A percentile compares a stretch with the other conserved stretches of the same genome.
Conservation (phyloP, 1,140 invertebrate genomes). For the Gryllus bimaculatus region DNA sequence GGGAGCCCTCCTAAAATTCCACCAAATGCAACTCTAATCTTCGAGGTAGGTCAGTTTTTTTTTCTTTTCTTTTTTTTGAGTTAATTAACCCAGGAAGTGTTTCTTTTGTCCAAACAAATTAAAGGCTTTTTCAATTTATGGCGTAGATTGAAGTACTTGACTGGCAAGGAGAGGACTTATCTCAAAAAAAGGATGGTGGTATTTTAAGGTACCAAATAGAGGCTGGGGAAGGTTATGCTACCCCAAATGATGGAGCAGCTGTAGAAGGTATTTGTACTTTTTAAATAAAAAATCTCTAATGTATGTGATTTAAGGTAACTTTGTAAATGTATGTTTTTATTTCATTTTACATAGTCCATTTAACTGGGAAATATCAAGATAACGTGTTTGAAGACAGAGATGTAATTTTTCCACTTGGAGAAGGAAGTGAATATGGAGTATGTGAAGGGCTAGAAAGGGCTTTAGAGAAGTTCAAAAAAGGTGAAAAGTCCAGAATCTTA, state of each 20-base stretch:
- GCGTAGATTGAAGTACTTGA: constrained; percentile 70
- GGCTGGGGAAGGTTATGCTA: constrained; percentile 54
- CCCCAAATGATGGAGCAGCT: constrained; percentile 68
- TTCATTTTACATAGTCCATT: constrained; percentile 53
- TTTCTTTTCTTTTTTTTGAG: not conserved
- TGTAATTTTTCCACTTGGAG: constrained; percentile 76
- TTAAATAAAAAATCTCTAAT: not conserved
- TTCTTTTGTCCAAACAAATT: not conserved
- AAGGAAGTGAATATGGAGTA: constrained; percentile 64
- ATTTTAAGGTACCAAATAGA: constrained; percentile 64
- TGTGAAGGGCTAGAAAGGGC: constrained; percentile 78
- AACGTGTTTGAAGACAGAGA: constrained; percentile 64
- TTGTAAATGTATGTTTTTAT: not conserved
- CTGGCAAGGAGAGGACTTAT: constrained; percentile 81
- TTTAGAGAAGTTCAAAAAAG: constrained; percentile 69
- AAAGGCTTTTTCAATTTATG: constrained; percentile 18
- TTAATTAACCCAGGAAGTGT: not conserved
- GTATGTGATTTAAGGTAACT: not conserved
- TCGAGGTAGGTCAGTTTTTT: constrained; percentile 58
- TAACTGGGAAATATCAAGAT: constrained; percentile 60
- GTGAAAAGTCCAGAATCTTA: constrained; percentile 67
- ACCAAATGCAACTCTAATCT: constrained; percentile 77
- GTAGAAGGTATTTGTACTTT: constrained; percentile 52
- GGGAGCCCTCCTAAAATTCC: constrained; percentile 86
- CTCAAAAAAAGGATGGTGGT: constrained; percentile 68